Conservation (phyloP, 1,140 invertebrate genomes). For the Drosophila leontia region DNA sequence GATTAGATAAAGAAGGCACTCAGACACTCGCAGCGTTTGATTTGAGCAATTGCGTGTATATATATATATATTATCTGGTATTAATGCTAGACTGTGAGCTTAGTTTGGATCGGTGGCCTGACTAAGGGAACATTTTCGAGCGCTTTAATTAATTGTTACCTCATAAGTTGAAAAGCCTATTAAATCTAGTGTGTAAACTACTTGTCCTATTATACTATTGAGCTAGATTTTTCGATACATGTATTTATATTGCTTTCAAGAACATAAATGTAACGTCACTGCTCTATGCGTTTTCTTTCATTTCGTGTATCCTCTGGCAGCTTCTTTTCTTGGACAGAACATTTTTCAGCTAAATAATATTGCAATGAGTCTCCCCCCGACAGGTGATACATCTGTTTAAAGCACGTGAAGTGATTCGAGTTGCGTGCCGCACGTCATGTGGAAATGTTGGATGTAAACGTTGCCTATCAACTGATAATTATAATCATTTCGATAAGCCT, state of each 20-base stretch:
- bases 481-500: constrained; percentile 16
- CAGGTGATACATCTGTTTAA: not conserved
- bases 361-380: not conserved
- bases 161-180: constrained; percentile 61
- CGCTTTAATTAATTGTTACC: constrained; percentile 70
- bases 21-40: constrained; percentile 5
- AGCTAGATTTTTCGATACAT: constrained; percentile 59
- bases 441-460: constrained; percentile 6
- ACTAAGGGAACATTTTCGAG: constrained; percentile 45
- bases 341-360: constrained; percentile 13
- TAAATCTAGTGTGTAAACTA: constrained; percentile 64
- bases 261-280: constrained; percentile 29
- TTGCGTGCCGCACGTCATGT: constrained; percentile 42
- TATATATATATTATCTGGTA: constrained; percentile 38
- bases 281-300: constrained; percentile 13
- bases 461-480: constrained; percentile 23
- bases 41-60: constrained; percentile 35
- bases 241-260: constrained; percentile 55
- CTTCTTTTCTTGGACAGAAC: not conserved
- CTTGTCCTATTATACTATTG: constrained; percentile 42
- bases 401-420: not conserved
- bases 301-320: not conserved
- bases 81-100: constrained; percentile 39
- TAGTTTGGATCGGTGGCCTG: constrained; percentile 15
- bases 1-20: constrained; percentile 43